Percentiles rank a stretch among this genome's conserved stretches.
phyloP scores from a whole-genome alignment of 2,113 vertebrate genomes.

The Corapipo altera region DNA sequence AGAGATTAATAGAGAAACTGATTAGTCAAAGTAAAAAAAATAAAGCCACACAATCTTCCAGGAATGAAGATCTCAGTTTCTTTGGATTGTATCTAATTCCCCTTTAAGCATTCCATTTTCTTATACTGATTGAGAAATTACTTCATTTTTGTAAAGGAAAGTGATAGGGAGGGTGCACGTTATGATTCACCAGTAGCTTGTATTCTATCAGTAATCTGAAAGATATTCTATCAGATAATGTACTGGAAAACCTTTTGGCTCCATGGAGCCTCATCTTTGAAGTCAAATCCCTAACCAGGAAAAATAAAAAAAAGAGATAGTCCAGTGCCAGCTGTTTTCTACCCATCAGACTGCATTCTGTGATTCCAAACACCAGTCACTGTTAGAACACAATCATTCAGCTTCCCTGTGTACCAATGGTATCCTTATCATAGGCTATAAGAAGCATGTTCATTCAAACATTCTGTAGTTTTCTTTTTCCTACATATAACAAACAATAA shows the following conservation, averaged over 20 bases:
- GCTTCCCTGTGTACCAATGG: neutral
- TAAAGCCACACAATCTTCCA: neutral
- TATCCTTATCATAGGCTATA: neutral
- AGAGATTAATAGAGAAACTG: neutral
- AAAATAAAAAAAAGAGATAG: neutral
- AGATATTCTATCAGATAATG: neutral
- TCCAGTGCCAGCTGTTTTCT: neutral
- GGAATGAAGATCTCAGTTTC: neutral
- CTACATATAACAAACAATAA: neutral
- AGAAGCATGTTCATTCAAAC: neutral
- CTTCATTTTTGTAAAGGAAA: neutral
- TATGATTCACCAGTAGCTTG: neutral
- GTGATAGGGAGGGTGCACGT: neutral
- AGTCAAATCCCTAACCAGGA: neutral
- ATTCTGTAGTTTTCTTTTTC: neutral
- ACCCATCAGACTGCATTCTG: neutral
- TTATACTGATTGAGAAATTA: neutral
- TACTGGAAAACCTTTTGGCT: neutral
- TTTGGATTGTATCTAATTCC: neutral
- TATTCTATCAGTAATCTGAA: neutral
- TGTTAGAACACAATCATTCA: neutral
- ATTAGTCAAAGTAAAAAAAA: neutral
- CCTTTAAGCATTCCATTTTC: neutral
- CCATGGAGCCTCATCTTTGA: neutral
- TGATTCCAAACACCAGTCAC: neutral